Evolutionary conservation across 2,797 vertebrate genomes (phyloP), one percentile per base, ranked within the genome.

Genomic region (Apogon talboti): DNA sequence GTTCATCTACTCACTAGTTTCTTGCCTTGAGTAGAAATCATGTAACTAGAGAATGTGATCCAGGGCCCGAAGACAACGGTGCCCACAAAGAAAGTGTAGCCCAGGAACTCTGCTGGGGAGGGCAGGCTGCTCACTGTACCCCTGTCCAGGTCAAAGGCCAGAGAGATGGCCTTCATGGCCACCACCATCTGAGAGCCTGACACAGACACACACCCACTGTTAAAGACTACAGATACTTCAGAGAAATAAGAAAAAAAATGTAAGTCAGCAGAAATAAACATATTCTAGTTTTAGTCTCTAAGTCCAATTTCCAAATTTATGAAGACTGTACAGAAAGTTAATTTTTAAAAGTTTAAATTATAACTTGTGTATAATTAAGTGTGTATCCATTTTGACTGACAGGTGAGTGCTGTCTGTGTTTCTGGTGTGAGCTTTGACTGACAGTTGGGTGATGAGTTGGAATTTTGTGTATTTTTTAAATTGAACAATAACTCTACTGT

Each of bases 121-220:
- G 76, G 95, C 35, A 93, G 82, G 57, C 79, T 81, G 52, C 71
- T 72, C 78, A 86, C 92, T 1, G 79, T 40, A 16, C 94, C 93
- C 42, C 94, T 89, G 89, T 98, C 96, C 71, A 97, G 84, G 88
- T 98, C 96, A 58, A 97, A 97, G 46, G 94, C 96, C 83, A 97
- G 77, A 51, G 96, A 98, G 76, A 98, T 94, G 1, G 94, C 95
- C 74, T 98, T 97, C 96, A 98, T 98, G 62, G 96, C 95, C 82
- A 98, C 95, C 47, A 98, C 96, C 95, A 98, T 97, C 92, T 96
- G 96, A 55, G 95, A 95, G 69, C 96, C 96, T 96, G 40, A 56
- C 14, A 37, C n/a, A 71, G 6, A 51, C 2, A 70, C 18, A 62
- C 15, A 69, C 18, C 62, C 28, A 24, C 10, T 2, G 21, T 24